A percentile compares a stretch with the other conserved stretches of the same genome.
phyloP scores from a whole-genome alignment of 2,888 invertebrate species.

The Crepidodera aurea region DNA sequence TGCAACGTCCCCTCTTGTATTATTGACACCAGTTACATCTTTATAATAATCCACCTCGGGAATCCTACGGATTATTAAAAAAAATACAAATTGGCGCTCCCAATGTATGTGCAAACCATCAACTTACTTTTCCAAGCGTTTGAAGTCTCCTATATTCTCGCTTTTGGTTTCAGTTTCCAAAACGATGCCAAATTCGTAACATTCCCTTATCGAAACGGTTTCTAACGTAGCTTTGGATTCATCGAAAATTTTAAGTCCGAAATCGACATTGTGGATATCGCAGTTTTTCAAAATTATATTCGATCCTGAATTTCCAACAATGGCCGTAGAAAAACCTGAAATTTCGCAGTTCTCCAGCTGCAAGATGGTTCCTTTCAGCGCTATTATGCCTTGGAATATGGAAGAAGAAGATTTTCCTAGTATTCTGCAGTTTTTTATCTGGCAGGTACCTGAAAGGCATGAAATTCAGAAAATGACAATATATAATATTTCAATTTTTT shows the following conservation, averaged over 20 bases:
- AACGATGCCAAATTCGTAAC: slow-evolving; percentile 64
- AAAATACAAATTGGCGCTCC: slow-evolving; percentile 11
- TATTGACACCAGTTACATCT: slow-evolving; percentile 50
- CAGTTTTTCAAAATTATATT: slow-evolving; percentile 56
- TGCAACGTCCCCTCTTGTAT: slow-evolving; percentile 54
- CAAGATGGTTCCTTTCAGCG: slow-evolving; percentile 60
- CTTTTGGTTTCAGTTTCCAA: slow-evolving; percentile 61
- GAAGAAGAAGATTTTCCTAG: slow-evolving; percentile 63
- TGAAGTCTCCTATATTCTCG: slow-evolving; percentile 50
- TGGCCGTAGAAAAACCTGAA: slow-evolving; percentile 64
- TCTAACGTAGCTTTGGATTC: slow-evolving; percentile 56
- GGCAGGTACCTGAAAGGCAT: slow-evolving; percentile 58
- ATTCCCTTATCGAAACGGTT: slow-evolving; percentile 60
- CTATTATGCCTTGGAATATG: slow-evolving; percentile 66
- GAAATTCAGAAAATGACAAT: slow-evolving; percentile 29
- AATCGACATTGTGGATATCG: slow-evolving; percentile 53
- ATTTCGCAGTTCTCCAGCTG: slow-evolving; percentile 63
- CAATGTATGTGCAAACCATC: slow-evolving; percentile 24
- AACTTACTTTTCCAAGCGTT: slow-evolving; percentile 54
- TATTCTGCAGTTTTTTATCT: slow-evolving; percentile 64
- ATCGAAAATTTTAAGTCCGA: slow-evolving; percentile 61
- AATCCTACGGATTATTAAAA: slow-evolving; percentile 55
- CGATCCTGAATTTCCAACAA: slow-evolving; percentile 61
- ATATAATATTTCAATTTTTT: too few species aligned
- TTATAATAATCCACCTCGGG: slow-evolving; percentile 49